Conservation (phyloP, 2,888 invertebrate genomes). For the Elegia similella region DNA sequence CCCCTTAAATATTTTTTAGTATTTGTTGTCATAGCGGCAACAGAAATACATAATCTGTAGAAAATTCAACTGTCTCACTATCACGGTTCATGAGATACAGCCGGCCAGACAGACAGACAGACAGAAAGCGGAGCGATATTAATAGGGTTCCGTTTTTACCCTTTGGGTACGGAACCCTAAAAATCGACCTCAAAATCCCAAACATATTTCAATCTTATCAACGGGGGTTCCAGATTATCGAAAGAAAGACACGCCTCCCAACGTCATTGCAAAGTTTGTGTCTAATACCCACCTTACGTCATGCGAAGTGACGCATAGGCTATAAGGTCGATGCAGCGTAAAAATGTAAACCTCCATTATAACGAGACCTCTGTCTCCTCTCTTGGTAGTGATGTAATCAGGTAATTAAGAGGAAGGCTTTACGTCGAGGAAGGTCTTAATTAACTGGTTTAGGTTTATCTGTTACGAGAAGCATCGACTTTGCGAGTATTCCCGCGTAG, state of each 20-base stretch:
- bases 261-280: background rate
- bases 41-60: too few relatives aligned
- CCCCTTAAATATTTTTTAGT: too few relatives aligned
- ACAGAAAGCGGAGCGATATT: too few relatives aligned
- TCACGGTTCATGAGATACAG: too few relatives aligned
- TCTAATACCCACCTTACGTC: background rate
- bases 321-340: slow-evolving; percentile 4
- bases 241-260: background rate
- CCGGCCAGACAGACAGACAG: too few relatives aligned
- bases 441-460: slow-evolving; percentile 1
- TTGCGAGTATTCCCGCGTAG: slow-evolving; percentile 6
- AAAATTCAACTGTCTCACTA: too few relatives aligned
- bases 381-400: background rate
- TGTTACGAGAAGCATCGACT: slow-evolving; percentile 5
- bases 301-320: slow-evolving; percentile 2
- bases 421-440: background rate
- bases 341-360: slow-evolving; percentile 2
- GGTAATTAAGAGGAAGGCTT: background rate
- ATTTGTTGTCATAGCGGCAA: too few relatives aligned
- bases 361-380: background rate
- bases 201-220: background rate
- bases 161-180: too few relatives aligned
- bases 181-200: background rate
- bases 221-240: background rate
- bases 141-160: too few relatives aligned